Evolutionary conservation across 2,888 invertebrate species (phyloP).

Genomic region (Apodemia duryi): DNA sequence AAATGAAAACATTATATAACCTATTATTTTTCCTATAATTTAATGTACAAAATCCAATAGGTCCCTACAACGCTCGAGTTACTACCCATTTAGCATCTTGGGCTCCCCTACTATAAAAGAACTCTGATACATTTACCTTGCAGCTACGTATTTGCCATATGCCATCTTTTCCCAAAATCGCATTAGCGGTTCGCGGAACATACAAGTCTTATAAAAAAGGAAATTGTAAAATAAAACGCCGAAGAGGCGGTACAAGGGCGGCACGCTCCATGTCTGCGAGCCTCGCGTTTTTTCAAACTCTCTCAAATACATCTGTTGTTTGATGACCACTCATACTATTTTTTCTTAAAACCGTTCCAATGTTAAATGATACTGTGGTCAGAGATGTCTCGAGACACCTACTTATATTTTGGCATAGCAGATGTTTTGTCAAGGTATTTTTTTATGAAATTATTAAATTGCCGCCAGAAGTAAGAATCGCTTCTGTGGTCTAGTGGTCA

Average conservation of each 20-base stretch:
- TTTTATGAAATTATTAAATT: neutral
- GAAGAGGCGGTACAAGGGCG: conserved; percentile 60
- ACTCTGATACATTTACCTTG: neutral
- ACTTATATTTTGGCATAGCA: conserved; percentile 32
- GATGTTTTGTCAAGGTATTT: conserved; percentile 32
- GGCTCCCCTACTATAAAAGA: neutral
- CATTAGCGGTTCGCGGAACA: conserved; percentile 21
- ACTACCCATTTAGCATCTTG: too few species aligned
- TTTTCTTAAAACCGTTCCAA: conserved; percentile 42
- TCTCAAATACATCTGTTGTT: conserved; percentile 65
- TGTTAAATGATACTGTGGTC: conserved; percentile 63
- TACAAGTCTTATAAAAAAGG: conserved; percentile 41
- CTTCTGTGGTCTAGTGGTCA: too few species aligned
- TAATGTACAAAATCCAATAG: too few species aligned
- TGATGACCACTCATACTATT: conserved; percentile 68
- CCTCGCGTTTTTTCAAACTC: conserved; percentile 46
- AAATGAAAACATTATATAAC: too few species aligned
- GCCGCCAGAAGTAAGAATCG: too few species aligned
- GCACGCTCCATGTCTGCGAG: conserved; percentile 64
- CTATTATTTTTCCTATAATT: too few species aligned
- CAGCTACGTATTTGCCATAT: neutral
- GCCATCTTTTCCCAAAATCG: neutral
- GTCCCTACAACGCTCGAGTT: too few species aligned
- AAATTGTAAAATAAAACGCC: conserved; percentile 49
- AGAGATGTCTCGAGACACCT: conserved; percentile 41